A percentile compares a stretch with the other conserved stretches of the same genome.
phyloP scores from a whole-genome alignment of 2,797 vertebrate species.

The Rhabdophis nuchalis region DNA sequence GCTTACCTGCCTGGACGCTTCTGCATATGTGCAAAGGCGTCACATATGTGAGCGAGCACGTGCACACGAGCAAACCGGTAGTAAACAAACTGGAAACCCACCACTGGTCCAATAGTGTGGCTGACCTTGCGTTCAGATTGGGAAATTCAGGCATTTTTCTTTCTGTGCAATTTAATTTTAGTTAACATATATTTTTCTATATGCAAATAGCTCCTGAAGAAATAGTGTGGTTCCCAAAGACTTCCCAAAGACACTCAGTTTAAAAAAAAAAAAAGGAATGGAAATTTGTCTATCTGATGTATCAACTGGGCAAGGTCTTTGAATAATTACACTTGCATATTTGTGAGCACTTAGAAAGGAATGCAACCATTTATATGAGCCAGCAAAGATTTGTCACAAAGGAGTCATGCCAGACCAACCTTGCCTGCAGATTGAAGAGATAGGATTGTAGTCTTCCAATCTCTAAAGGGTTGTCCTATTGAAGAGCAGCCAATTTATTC shows the following conservation, averaged over 20 bases:
- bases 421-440: not conserved
- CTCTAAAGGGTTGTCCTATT: not conserved
- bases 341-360: not conserved
- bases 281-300: not conserved
- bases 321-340: not conserved
- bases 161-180: not conserved
- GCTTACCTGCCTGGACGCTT: too few species aligned
- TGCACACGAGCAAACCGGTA: too few species aligned
- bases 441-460: not conserved
- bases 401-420: not conserved
- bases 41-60: too few species aligned
- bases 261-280: not conserved
- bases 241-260: not conserved
- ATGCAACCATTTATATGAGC: not conserved
- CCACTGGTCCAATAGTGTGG: too few species aligned
- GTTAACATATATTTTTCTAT: not conserved
- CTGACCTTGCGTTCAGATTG: not conserved
- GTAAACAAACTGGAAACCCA: too few species aligned
- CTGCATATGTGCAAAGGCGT: too few species aligned
- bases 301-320: not conserved
- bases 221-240: not conserved
- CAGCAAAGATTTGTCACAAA: not conserved
- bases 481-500: not conserved
- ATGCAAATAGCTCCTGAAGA: not conserved
- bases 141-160: not conserved